Evolutionary conservation across 2,888 invertebrate genomes (phyloP).

Genomic region (Blomia tropicalis): DNA sequence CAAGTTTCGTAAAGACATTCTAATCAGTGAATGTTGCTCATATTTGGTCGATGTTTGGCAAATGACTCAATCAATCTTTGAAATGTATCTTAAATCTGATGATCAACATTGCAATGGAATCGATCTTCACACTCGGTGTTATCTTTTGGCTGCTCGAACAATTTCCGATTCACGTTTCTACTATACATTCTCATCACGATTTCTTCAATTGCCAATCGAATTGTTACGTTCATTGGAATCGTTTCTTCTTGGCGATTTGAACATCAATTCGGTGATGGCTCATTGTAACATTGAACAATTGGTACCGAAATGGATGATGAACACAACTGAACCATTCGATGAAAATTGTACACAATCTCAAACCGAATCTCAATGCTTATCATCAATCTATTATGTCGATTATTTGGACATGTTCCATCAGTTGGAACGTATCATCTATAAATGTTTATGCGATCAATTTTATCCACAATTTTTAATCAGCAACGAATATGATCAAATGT

Average conservation of each 20-base stretch:
- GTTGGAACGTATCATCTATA: neutral
- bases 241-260: conserved; percentile 10
- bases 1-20: conserved; percentile 9
- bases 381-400: neutral
- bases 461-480: conserved; percentile 74
- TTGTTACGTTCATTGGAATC: neutral
- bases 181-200: neutral
- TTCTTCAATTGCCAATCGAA: neutral
- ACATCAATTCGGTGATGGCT: neutral
- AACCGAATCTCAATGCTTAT: neutral
- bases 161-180: neutral
- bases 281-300: neutral
- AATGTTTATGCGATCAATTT: conserved; percentile 38
- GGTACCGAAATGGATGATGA: too few species aligned
- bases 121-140: neutral
- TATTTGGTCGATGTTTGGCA: conserved; percentile 10
- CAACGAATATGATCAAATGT: conserved; percentile 59
- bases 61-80: neutral
- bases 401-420: neutral
- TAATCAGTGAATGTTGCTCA: neutral
- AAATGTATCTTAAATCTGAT: neutral
- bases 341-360: neutral
- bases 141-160: neutral
- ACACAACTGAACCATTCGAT: too few species aligned
- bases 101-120: neutral